phyloP scores from a whole-genome alignment of 2,113 vertebrate species.

The Eidolon helvum region DNA sequence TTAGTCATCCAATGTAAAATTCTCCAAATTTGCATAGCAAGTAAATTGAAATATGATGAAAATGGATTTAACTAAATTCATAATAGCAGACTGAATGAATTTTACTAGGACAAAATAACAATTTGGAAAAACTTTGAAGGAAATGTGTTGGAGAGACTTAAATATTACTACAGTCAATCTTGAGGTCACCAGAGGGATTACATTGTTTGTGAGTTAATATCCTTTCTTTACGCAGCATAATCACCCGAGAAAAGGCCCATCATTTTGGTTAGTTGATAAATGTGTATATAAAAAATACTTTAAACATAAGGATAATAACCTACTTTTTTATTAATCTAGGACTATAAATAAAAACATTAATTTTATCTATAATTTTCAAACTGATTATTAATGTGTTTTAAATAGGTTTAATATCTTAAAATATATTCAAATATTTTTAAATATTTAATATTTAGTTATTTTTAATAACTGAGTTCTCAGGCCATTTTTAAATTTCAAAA shows the following conservation, averaged over 20 bases:
- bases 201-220: background rate
- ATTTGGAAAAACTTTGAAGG: slow-evolving; percentile 23
- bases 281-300: background rate
- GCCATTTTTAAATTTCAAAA: background rate
- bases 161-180: background rate
- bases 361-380: background rate
- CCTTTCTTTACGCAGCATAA: background rate
- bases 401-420: too few relatives aligned
- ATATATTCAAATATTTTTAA: background rate
- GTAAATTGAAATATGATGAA: background rate
- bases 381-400: background rate
- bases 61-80: background rate
- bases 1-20: background rate
- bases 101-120: background rate
- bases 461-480: background rate
- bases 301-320: background rate
- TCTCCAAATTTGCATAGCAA: background rate
- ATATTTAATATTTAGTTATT: background rate
- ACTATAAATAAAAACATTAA: background rate
- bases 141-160: background rate
- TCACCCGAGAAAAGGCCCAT: background rate
- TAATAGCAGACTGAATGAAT: background rate
- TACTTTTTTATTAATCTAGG: background rate
- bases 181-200: background rate
- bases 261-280: background rate